Base-by-base conservation (phyloP, 1,140 invertebrate species). In the Dreissena rostriformis region DNA sequence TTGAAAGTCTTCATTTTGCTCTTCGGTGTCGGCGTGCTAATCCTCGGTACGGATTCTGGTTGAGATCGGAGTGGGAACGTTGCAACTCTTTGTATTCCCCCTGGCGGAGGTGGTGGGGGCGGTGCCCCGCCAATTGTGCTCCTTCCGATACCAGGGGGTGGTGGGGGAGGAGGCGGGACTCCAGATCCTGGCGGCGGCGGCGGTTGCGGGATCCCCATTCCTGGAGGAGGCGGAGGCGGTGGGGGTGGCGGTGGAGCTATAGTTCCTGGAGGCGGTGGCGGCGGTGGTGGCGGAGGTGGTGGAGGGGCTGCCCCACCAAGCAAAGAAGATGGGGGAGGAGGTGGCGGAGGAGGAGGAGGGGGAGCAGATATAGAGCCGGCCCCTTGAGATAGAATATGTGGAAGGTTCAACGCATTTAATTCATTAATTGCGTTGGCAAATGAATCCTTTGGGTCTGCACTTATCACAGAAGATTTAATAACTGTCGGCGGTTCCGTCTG, bases 1-100 rank as follows among this genome's bases (percentile, higher is more conserved):
- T 93, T 92, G 74, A 93, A 90, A 52, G 90, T 90, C 71, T 92
- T 93, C 90, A 93, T 92, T 80, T 92, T 93, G 26, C 88, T 86
- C 74, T 90, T 91, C n/a, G 92, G 92, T 66, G 72, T 90, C 4
- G 92, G 92, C 12, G 73, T 84, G 22, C 28, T 26, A 49, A 84
- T 84, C 49, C 63, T 67, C 61, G 57, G 63, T 63, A 68, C 71
- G 19, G 67, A 49, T 61, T 81, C 79, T n/a, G 79, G 79, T 65
- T 81, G 79, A 73, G 68, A 73, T 66, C 79, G n/a, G 17, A 81
- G 29, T 73, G 79, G 79, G 73, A 71, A 81, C 55, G 79, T 81
- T 52, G 68, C 55, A 10, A 68, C 79, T 28, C 79, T 63, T 19
- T 26, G 22, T 22, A 73, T 61, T 11, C 15, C 67, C 29, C 79